phyloP scores from a whole-genome alignment of 2,113 vertebrate species.

The Saccopteryx leptura region DNA sequence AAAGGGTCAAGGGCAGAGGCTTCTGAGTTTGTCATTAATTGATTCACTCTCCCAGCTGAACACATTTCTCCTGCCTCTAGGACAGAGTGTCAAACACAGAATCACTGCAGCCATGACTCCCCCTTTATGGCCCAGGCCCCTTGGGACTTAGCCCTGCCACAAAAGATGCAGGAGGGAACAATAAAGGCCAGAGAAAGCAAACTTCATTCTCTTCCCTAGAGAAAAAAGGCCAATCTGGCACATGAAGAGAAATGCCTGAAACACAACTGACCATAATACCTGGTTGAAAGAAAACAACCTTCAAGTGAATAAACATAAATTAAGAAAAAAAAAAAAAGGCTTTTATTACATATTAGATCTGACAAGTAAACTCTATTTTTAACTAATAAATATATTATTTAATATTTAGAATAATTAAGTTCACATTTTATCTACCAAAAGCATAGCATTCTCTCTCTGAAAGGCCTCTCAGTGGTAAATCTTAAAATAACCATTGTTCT shows the following conservation, averaged over 20 bases:
- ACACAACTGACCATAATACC: background rate
- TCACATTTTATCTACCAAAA: constrained; percentile 48
- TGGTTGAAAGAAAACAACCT: background rate
- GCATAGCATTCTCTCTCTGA: background rate
- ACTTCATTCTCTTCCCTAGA: background rate
- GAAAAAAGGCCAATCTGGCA: background rate
- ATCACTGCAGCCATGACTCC: accelerated
- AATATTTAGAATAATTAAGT: background rate
- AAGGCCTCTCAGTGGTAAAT: background rate
- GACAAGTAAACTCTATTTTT: background rate
- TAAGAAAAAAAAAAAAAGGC: background rate
- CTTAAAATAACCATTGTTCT: background rate
- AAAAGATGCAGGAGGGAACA: background rate
- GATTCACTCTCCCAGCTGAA: constrained; percentile 25
- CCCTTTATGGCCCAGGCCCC: background rate
- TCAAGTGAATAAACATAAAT: background rate
- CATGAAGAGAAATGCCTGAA: background rate
- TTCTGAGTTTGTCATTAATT: constrained; percentile 24
- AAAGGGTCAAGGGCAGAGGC: constrained; percentile 4
- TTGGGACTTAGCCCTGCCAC: background rate
- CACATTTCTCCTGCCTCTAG: constrained; percentile 23
- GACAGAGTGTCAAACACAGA: background rate
- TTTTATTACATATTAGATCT: background rate
- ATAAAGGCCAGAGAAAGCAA: background rate
- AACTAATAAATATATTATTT: constrained; percentile 37